Evolutionary conservation across 2,113 vertebrate species (phyloP).

Genomic region (Stegastes partitus): DNA sequence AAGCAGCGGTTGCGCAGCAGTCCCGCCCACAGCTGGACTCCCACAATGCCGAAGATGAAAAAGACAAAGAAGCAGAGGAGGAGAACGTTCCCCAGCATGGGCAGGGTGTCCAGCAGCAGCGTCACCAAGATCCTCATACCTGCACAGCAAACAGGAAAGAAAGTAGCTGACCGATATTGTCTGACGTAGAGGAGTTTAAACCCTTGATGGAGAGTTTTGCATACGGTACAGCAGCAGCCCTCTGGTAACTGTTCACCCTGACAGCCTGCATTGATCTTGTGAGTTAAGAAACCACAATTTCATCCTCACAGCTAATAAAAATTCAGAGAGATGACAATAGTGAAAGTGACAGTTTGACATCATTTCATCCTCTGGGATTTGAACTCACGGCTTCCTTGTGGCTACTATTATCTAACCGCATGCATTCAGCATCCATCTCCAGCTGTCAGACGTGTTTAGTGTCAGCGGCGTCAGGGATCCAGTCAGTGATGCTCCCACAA

Average conservation of each 20-base stretch:
- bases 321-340: constrained; percentile 50
- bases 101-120: constrained; percentile 94
- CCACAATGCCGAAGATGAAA: constrained; percentile 89
- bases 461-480: constrained; percentile 34
- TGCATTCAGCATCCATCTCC: constrained; percentile 58
- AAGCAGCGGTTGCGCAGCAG: constrained; percentile 83
- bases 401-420: constrained; percentile 63
- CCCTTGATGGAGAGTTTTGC: neutral
- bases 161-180: neutral
- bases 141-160: constrained; percentile 53
- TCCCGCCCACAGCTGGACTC: constrained; percentile 88
- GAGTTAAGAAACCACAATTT: constrained; percentile 8
- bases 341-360: constrained; percentile 67
- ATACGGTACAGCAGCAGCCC: neutral
- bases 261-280: constrained; percentile 43
- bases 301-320: constrained; percentile 13
- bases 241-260: constrained; percentile 4
- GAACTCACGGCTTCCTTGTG: constrained; percentile 46
- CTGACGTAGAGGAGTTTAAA: neutral
- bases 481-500: constrained; percentile 38
- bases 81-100: constrained; percentile 93
- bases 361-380: constrained; percentile 44
- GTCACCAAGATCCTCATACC: constrained; percentile 96
- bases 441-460: constrained; percentile 59
- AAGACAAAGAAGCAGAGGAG: constrained; percentile 96